Evolutionary conservation across 2,888 invertebrate species (phyloP).

Genomic region (Caenorhabditis afra): DNA sequence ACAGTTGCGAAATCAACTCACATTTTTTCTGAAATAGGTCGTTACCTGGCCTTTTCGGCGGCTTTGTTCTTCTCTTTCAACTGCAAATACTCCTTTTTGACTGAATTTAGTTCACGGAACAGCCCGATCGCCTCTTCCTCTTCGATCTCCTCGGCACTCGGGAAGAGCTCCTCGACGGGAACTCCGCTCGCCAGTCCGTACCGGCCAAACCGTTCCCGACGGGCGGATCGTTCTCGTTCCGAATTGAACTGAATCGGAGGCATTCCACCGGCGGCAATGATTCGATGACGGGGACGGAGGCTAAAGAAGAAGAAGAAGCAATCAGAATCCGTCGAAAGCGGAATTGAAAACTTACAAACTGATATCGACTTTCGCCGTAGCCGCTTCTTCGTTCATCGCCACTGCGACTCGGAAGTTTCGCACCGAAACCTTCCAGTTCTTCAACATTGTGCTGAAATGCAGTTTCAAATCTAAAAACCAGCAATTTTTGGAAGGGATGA

Average conservation of each 20-base stretch:
- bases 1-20: too few species aligned
- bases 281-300: slow-evolving; percentile 70
- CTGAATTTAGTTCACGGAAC: slow-evolving; percentile 67
- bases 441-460: slow-evolving; percentile 33
- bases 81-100: slow-evolving; percentile 60
- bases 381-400: slow-evolving; percentile 12
- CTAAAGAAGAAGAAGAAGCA: slow-evolving; percentile 53
- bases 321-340: background rate
- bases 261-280: slow-evolving; percentile 73
- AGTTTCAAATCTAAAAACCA: background rate
- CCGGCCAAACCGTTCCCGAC: slow-evolving; percentile 72
- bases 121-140: slow-evolving; percentile 71
- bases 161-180: slow-evolving; percentile 73
- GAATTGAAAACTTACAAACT: slow-evolving; percentile 43
- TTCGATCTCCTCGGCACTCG: slow-evolving; percentile 77
- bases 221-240: slow-evolving; percentile 65
- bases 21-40: too few species aligned
- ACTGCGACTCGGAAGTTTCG: slow-evolving; percentile 26
- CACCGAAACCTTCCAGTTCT: slow-evolving; percentile 19
- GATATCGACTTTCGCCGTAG: slow-evolving; percentile 36
- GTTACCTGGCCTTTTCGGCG: slow-evolving; percentile 4
- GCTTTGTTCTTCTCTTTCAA: slow-evolving; percentile 38
- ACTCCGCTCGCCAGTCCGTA: slow-evolving; percentile 74
- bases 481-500: too few species aligned
- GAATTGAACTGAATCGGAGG: slow-evolving; percentile 75